Evolutionary conservation across 1,140 invertebrate species (phyloP), one percentile per base, ranked within the genome.

Genomic region (Hycleus phaleratus): DNA sequence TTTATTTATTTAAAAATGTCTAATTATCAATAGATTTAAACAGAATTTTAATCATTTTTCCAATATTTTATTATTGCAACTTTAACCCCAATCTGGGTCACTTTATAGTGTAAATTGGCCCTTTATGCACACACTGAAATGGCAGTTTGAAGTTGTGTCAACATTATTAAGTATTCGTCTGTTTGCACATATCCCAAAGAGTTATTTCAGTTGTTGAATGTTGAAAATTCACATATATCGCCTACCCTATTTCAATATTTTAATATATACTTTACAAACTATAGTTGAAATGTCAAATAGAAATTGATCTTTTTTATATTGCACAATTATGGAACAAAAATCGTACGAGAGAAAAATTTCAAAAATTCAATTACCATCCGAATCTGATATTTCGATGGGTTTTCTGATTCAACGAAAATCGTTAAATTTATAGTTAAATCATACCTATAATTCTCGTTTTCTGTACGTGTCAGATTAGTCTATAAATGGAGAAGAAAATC

Each of bases 51-150:
- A 5, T 32, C 54, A 38, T 46, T 44, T 45, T 49, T 56, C 46
- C 45, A 43, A 40, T 56, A 38, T 45, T 53, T 42, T 53, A 44
- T 26, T 49, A 40, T 39, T 38, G 54, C 38, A 25, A 46, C 46
- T 49, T 56, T 49, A 42, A 49, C 44, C 40, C 11, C 25, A 26
- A 56, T 26, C 38, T 46, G 7, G 40, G 11, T 38, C 42, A 40
- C 54, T 56, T 56, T 56, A 49, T 49, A 49, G 54, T 56, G 54
- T 49, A 56, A 56, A 56, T 56, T 49, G 46, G 46, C 42, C 54
- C 40, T 46, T 32, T 49, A 42, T 56, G 48, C 48, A 46, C 46
- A 32, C 32, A 32, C 40, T 42, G 45, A 47, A n/a, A 48, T 40
- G 38, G 38, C 38, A 56, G 48, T 40, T 56, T 48, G 48, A 49